Conservation (phyloP, 1,140 invertebrate species). For the Drosophila ananassae region DNA sequence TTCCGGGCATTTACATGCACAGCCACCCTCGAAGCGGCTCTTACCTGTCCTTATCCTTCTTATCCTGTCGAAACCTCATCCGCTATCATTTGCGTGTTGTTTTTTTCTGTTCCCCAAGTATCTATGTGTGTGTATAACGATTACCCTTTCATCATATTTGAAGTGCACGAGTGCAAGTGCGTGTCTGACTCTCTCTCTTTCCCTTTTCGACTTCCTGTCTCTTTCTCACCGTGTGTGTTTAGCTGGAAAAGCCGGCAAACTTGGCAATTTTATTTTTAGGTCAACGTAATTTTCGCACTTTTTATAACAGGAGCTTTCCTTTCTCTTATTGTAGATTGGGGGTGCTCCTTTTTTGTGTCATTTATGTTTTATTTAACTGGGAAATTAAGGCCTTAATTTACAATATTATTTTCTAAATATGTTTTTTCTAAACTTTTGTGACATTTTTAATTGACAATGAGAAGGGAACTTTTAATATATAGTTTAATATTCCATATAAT, state of each 20-base stretch:
- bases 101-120: constrained; percentile 5
- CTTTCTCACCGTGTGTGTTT: constrained; percentile 19
- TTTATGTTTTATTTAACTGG: constrained; percentile 32
- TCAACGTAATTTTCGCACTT: constrained; percentile 67
- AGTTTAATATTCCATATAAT: background rate
- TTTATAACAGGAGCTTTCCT: constrained; percentile 51
- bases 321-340: background rate
- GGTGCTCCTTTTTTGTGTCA: constrained; percentile 4
- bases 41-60: constrained; percentile 24
- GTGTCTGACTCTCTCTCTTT: constrained; percentile 17
- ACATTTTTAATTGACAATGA: background rate
- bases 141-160: constrained; percentile 51
- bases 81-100: constrained; percentile 26
- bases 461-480: too few relatives aligned
- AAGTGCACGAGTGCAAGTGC: constrained; percentile 43
- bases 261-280: constrained; percentile 69
- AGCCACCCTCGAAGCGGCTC: constrained; percentile 4
- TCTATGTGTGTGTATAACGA: constrained; percentile 16
- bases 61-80: constrained; percentile 23
- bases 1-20: constrained; percentile 65
- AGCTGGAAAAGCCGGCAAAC: constrained; percentile 55
- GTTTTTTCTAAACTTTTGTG: background rate
- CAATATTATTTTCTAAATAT: background rate
- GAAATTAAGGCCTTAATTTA: background rate
- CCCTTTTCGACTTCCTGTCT: background rate